Evolutionary conservation across 2,113 vertebrate species (phyloP), one percentile per base, ranked within the genome.

Genomic region (Daubentonia madagascariensis): DNA sequence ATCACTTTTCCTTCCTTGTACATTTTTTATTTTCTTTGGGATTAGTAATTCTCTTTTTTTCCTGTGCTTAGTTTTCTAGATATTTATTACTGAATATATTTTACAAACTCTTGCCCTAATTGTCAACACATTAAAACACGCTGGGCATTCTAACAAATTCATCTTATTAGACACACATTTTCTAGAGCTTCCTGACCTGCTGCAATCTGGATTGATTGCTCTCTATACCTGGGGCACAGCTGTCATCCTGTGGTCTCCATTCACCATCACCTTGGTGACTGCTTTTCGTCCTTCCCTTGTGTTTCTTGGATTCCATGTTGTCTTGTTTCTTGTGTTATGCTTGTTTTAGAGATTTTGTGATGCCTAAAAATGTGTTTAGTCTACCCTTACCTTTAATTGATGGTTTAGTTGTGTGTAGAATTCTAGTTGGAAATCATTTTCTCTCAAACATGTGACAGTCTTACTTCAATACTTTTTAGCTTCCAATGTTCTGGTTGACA

Each of bases 321-420:
- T 59, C 17, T 45, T 96, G 43, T 65, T 61, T 85, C 63, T 85
- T 68, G 20, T 54, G 59, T 87, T 50, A 81, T 23, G 32, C 22
- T 95, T 88, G n/a, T 72, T 95, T 85, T 45, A 97, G 48, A 73
- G 20, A 85, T 48, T 73, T 73, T 90, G n/a, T 91, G 61, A 85
- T 79, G 23, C 6, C 54, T 73, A 86, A 81, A 95, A 86, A 91
- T 86, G 28, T 81, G 22, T 92, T 83, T 54, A 61, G 22, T 89
- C 6, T 68, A 67, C 3, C 9, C 25, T 84, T 91, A 83, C 40
- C 48, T 81, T 91, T 86, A 85, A 90, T 9, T 86, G 32, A 73
- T 81, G 4, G 57, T 91, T 65, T 81, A 10, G 75, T 8, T 79
- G 35, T 6, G 22, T 37, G 8, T 28, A 94, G 63, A 96, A 63